Conservation (phyloP, 2,113 vertebrate species). For the Psephotus haematonotus region DNA sequence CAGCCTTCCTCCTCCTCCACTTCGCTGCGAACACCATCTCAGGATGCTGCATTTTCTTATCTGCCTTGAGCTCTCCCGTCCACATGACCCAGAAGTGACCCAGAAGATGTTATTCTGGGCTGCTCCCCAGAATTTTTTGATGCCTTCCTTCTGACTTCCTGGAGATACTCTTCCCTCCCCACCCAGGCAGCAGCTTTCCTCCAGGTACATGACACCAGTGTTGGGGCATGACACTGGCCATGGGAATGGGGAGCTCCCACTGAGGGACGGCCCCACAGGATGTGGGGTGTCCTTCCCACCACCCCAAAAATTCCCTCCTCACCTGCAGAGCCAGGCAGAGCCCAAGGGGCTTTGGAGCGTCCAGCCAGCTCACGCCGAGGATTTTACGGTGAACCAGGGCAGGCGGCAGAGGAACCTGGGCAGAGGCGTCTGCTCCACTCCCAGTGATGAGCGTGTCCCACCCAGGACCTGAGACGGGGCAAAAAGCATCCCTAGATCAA, state of each 20-base stretch:
- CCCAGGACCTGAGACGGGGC: conserved; percentile 27
- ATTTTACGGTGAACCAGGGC: conserved; percentile 71
- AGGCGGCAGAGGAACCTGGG: conserved; percentile 70
- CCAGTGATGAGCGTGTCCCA: not conserved
- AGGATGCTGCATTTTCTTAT: not conserved
- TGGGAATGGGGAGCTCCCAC: not conserved
- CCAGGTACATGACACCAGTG: fast-evolving
- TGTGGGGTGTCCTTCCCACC: not conserved
- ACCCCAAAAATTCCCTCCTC: not conserved
- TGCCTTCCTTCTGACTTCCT: not conserved
- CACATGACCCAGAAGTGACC: not conserved
- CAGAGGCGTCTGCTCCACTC: conserved; percentile 65
- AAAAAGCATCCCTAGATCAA: not conserved
- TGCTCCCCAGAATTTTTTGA: not conserved
- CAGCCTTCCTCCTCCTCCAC: not conserved
- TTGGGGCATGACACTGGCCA: not conserved
- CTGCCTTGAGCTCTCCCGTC: not conserved
- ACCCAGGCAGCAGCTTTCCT: not conserved
- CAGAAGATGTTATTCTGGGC: not conserved
- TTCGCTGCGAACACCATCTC: not conserved
- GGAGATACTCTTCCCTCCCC: not conserved
- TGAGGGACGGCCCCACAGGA: not conserved
- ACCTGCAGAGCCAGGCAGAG: conserved; percentile 69
- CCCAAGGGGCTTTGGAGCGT: conserved; percentile 19
- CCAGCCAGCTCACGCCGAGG: conserved; percentile 69